Percentiles rank a stretch among this genome's conserved stretches.
phyloP scores from a whole-genome alignment of 2,797 vertebrate genomes.

The Lates japonicus region DNA sequence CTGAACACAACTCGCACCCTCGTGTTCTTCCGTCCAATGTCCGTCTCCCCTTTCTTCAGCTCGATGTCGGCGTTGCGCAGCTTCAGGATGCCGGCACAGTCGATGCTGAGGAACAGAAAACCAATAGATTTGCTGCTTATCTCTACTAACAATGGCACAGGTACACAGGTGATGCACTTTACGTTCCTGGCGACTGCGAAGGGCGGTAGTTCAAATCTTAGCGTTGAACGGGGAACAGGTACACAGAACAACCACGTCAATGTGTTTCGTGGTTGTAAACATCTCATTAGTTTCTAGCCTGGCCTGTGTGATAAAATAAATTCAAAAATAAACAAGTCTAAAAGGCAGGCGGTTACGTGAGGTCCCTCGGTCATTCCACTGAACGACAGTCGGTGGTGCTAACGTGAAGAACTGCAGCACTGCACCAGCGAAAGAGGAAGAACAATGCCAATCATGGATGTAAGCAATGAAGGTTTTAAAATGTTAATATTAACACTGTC shows the following conservation, averaged over 20 bases:
- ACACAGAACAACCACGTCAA: not conserved
- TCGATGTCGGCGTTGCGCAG: slow-evolving; percentile 98
- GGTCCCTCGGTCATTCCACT: too few species aligned
- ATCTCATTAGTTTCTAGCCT: not conserved
- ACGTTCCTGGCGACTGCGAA: not conserved
- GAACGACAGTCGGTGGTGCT: too few species aligned
- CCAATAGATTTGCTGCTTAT: accelerated
- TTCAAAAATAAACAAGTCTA: too few species aligned
- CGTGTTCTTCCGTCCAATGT: slow-evolving; percentile 97
- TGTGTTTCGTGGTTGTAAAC: not conserved
- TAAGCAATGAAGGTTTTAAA: too few species aligned
- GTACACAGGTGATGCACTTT: not conserved
- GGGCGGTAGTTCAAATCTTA: not conserved
- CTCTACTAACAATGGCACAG: not conserved
- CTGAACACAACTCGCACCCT: slow-evolving; percentile 94
- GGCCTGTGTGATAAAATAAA: not conserved
- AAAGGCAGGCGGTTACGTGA: too few species aligned
- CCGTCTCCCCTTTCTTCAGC: slow-evolving; percentile 95
- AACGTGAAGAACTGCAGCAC: too few species aligned
- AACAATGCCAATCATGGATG: too few species aligned
- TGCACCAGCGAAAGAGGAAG: too few species aligned
- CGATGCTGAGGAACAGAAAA: slow-evolving; percentile 86
- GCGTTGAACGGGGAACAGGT: not conserved
- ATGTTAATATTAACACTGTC: too few species aligned
- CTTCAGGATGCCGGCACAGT: slow-evolving; percentile 97